Conservation (phyloP, 2,797 vertebrate genomes). For the Coregonus ussuriensis region DNA sequence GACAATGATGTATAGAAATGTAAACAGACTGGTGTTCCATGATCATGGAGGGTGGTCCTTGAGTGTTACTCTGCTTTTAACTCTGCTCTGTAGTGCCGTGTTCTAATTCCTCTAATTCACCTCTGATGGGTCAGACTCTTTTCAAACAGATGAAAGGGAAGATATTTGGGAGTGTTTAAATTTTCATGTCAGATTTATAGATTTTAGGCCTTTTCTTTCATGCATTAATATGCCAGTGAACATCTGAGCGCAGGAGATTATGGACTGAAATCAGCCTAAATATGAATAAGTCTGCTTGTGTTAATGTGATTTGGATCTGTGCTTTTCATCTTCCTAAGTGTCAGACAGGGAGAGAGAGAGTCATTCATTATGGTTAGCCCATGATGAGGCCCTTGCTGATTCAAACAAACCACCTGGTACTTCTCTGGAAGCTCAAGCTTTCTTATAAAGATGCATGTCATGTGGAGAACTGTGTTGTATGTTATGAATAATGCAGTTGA, state of each 20-base stretch:
- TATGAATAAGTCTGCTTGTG: slow-evolving; percentile 78
- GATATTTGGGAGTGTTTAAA: slow-evolving; percentile 75
- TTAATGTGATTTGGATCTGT: slow-evolving; percentile 71
- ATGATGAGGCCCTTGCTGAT: slow-evolving; percentile 53
- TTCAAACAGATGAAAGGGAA: slow-evolving; percentile 70
- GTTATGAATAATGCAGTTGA: slow-evolving; percentile 7
- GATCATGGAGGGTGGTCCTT: too few species aligned
- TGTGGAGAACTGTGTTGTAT: background rate
- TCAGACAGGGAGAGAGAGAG: slow-evolving; percentile 47
- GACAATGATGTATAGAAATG: too few species aligned
- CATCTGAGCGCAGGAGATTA: slow-evolving; percentile 75
- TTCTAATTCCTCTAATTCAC: slow-evolving; percentile 59
- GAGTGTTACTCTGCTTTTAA: slow-evolving; percentile 55
- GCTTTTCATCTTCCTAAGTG: slow-evolving; percentile 77
- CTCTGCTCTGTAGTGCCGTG: slow-evolving; percentile 38
- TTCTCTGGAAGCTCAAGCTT: background rate
- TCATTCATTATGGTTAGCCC: slow-evolving; percentile 60
- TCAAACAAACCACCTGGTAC: slow-evolving; percentile 39
- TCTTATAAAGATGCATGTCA: background rate
- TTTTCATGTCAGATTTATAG: slow-evolving; percentile 77
- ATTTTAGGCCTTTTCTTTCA: slow-evolving; percentile 78
- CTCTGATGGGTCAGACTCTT: slow-evolving; percentile 62
- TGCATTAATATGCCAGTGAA: slow-evolving; percentile 78
- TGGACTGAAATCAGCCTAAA: slow-evolving; percentile 75
- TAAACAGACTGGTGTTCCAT: too few species aligned